phyloP scores from a whole-genome alignment of 2,888 invertebrate species.

The Nebria brevicollis region DNA sequence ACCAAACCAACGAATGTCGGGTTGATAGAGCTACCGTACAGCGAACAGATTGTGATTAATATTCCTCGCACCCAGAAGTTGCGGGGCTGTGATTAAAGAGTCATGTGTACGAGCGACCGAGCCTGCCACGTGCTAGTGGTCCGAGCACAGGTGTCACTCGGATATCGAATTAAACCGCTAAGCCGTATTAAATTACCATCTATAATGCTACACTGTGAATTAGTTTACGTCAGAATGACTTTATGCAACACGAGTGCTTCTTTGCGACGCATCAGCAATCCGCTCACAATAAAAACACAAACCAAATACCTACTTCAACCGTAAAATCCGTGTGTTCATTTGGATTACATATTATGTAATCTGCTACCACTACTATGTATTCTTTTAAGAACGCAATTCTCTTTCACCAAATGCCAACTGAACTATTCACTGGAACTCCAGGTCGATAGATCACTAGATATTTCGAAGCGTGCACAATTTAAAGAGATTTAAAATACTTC shows the following conservation, averaged over 20 bases:
- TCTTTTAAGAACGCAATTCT: neutral
- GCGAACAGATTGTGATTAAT: constrained; percentile 34
- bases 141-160: constrained; percentile 49
- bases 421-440: too few species aligned
- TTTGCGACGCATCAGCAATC: constrained; percentile 15
- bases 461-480: too few species aligned
- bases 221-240: constrained; percentile 50
- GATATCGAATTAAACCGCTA: constrained; percentile 52
- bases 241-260: neutral
- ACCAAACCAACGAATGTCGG: neutral
- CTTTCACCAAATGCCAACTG: too few species aligned
- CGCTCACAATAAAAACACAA: constrained; percentile 35
- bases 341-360: constrained; percentile 27
- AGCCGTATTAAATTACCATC: constrained; percentile 53
- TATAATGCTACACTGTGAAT: constrained; percentile 51
- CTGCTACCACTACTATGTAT: constrained; percentile 8
- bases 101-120: constrained; percentile 38
- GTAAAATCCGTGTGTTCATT: constrained; percentile 26
- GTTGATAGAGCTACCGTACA: constrained; percentile 5
- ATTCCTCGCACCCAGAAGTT: constrained; percentile 38
- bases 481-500: too few species aligned
- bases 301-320: constrained; percentile 28
- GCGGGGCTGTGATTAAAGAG: constrained; percentile 42
- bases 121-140: constrained; percentile 3
- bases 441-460: too few species aligned